These are phyloP conservation scores for Fregata magnificens DNA, from an alignment of 2,113 vertebrate genomes.

Conservation along the genomic window DNA sequence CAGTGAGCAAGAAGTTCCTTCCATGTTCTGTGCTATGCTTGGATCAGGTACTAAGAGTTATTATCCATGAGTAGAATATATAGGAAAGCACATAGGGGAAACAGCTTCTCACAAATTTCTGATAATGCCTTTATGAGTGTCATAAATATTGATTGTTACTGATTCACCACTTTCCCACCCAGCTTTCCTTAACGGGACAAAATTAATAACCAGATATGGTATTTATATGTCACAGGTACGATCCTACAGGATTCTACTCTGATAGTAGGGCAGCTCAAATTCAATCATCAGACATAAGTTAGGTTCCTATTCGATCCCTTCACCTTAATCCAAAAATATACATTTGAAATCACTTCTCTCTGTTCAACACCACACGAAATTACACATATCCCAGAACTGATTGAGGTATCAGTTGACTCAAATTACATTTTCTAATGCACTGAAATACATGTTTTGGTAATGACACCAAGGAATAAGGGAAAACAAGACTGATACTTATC, in stretches of 20 bases:
- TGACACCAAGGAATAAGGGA: background rate
- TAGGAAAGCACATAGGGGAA: background rate
- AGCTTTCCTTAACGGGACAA: background rate
- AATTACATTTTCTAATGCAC: conserved; percentile 45
- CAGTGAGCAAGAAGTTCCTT: background rate
- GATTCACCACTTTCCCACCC: background rate
- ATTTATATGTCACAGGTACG: background rate
- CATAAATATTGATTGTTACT: background rate
- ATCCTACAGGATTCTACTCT: background rate
- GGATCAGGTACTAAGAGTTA: background rate
- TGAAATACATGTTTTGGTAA: conserved; percentile 40
- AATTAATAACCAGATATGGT: background rate
- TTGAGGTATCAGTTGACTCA: conserved; percentile 24
- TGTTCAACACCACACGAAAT: conserved; percentile 37
- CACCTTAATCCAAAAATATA: conserved; percentile 24
- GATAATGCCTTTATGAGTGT: background rate
- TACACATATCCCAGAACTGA: background rate
- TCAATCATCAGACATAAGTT: background rate
- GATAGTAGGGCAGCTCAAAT: background rate
- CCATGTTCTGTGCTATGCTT: background rate
- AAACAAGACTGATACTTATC: conserved; percentile 3
- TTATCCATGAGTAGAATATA: background rate
- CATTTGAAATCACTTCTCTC: conserved; percentile 37
- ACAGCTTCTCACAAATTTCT: background rate
- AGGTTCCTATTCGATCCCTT: background rate